Evolutionary conservation across 2,888 invertebrate genomes (phyloP), one percentile per base, ranked within the genome.

Genomic region (Drosophila gaucha): DNA sequence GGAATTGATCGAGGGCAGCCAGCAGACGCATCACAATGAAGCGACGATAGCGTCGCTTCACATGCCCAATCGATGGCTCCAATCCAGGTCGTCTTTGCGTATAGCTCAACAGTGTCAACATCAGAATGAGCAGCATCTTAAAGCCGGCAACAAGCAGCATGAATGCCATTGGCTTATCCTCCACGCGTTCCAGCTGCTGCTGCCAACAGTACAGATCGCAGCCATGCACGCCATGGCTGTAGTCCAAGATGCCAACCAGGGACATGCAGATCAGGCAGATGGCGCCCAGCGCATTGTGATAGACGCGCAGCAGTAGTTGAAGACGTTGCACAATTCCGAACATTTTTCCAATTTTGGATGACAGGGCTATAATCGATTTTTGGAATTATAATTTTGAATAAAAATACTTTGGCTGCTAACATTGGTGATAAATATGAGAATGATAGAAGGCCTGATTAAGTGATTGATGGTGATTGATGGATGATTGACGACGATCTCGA

Each of bases 11-110:
- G 8, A 90, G 79, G 9, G 89, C 89, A 1, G 82, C 76, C 16
- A 92, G 44, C 3, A 91, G 67, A 9, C 90, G 90, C 68, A 90
- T 86, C n/a, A 91, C 63, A 1, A 91, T 60, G 38, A 85, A 90
- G 20, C 90, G 89, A 0, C 85, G 76, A 69, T 89, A 91, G 22
- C 90, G 90, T 43, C 86, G 89, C 63, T 84, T 89, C 2, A 88
- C 78, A 54, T 84, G 73, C 22, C 59, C 6, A 12, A 68, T 47
- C 3, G 80, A 33, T 3, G 57, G 49, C 0, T 60, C 62, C 9
- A 39, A n/a, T 14, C 22, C 28, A 0, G 31, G 31, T 1, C 16
- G 26, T 12, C 8, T n/a, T 5, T 22, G 14, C 4, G 56, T 20
- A 39, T 63, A 74, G 14, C 64, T 66, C 22, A 65, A 33, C 16